These are phyloP conservation scores for Antechinus stuartii DNA, from an alignment of 2,113 vertebrate species.

Conservation along the genomic window DNA sequence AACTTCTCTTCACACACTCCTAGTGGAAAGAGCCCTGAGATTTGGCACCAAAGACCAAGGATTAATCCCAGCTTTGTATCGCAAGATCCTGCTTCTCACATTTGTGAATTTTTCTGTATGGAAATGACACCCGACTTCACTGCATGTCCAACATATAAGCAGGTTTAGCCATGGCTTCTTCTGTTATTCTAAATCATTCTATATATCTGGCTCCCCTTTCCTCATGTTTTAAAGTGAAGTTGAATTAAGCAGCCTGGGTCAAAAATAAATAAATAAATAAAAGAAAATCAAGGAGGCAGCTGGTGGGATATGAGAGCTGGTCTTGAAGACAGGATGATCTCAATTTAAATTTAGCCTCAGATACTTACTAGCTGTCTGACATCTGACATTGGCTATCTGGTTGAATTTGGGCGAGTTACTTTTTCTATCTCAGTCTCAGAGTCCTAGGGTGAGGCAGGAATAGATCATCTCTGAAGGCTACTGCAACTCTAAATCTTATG, in stretches of 20 bases:
- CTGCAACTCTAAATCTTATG: background rate
- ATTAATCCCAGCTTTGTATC: background rate
- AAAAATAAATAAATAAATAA: background rate
- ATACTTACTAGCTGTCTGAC: background rate
- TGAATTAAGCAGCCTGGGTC: background rate
- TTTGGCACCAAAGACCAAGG: background rate
- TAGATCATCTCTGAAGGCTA: background rate
- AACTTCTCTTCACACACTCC: conserved; percentile 1
- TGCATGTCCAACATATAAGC: too few relatives aligned
- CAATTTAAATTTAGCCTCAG: background rate
- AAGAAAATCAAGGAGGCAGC: background rate
- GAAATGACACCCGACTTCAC: too few relatives aligned
- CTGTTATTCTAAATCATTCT: background rate
- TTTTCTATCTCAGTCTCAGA: background rate
- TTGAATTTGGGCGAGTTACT: background rate
- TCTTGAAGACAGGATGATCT: background rate
- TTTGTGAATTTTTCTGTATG: background rate
- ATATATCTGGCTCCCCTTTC: background rate
- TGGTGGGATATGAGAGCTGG: background rate
- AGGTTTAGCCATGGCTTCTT: too few relatives aligned
- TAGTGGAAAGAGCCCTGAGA: background rate
- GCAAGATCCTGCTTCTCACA: background rate
- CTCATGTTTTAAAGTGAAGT: background rate
- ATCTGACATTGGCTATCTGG: background rate
- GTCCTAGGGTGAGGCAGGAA: background rate